Conservation (phyloP, 2,113 vertebrate genomes). For the Bombycilla garrulus region DNA sequence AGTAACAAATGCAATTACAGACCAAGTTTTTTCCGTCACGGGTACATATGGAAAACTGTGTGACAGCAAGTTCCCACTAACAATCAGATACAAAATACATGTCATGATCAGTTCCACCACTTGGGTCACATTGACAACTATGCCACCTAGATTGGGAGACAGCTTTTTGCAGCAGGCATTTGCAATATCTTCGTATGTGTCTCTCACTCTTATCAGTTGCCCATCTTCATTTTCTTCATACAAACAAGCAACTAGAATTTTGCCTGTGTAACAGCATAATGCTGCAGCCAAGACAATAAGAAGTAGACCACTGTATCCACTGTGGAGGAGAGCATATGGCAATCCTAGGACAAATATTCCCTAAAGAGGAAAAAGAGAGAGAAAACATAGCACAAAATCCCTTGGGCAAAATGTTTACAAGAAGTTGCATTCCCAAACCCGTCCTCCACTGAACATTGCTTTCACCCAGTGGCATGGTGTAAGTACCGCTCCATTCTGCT, state of each 20-base stretch:
- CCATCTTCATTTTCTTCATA: conserved; percentile 76
- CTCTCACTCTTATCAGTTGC: conserved; percentile 65
- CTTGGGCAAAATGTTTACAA: neutral
- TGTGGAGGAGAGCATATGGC: conserved; percentile 77
- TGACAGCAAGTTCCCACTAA: conserved; percentile 76
- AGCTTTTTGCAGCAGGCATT: conserved; percentile 72
- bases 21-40: conserved; percentile 73
- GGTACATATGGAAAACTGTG: conserved; percentile 71
- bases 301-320: conserved; percentile 75
- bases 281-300: conserved; percentile 74
- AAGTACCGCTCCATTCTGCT: neutral
- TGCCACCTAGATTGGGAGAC: conserved; percentile 70
- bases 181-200: conserved; percentile 77
- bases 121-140: conserved; percentile 69
- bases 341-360: conserved; percentile 82
- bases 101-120: conserved; percentile 84
- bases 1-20: conserved; percentile 69
- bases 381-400: neutral
- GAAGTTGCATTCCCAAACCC: neutral
- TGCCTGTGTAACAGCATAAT: conserved; percentile 80
- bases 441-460: neutral
- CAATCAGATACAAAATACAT: conserved; percentile 80
- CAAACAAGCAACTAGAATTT: conserved; percentile 77
- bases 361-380: conserved; percentile 53
- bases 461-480: neutral